Evolutionary conservation across 30 jellyfish, hydroid and myxozoan species (phyloP).

Genomic region (Hydra vulgaris): DNA sequence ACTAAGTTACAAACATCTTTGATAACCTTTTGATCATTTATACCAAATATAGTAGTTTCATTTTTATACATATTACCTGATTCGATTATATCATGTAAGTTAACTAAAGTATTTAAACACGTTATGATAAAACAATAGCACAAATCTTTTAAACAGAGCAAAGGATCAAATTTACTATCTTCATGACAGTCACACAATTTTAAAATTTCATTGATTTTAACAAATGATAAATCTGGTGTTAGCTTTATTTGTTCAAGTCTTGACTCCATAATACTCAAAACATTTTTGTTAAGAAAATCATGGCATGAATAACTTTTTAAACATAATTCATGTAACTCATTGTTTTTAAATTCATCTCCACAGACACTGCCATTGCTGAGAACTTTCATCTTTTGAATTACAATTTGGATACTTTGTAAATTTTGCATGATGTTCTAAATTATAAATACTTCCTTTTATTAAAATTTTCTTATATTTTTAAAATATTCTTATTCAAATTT

Average conservation of each 20-base stretch:
- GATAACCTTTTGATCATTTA: slow-evolving; percentile 1
- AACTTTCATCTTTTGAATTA: neutral
- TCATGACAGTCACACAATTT: neutral
- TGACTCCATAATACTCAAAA: neutral
- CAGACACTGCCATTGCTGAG: neutral
- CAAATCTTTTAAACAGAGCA: neutral
- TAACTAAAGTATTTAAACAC: neutral
- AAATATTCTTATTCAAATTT: too few relatives aligned
- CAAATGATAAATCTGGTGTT: neutral
- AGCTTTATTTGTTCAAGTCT: neutral
- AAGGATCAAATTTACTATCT: neutral
- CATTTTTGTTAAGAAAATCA: neutral
- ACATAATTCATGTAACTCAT: neutral
- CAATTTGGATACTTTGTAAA: too few relatives aligned
- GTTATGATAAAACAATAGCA: neutral
- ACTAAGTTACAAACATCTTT: neutral
- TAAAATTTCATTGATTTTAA: too few relatives aligned
- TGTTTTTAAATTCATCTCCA: neutral
- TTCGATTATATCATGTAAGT: neutral
- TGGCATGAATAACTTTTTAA: neutral
- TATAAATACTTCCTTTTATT: too few relatives aligned
- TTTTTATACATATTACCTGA: neutral
- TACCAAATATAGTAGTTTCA: slow-evolving; percentile 10
- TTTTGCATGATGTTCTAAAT: too few relatives aligned
- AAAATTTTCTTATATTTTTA: too few relatives aligned